Base-by-base conservation (phyloP, 2,113 vertebrate genomes). In the Numenius arquata region DNA sequence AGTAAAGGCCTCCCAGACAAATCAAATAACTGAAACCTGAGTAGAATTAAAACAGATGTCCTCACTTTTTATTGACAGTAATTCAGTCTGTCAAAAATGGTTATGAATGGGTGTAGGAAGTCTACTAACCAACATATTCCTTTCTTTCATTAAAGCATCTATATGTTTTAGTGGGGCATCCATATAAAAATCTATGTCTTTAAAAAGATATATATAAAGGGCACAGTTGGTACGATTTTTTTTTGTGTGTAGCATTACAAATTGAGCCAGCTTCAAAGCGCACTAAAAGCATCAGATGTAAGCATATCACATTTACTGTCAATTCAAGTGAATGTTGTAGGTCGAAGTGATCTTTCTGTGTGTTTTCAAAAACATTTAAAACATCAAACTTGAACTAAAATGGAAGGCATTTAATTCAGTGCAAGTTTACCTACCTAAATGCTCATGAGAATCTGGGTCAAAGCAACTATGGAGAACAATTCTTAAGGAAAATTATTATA, bases 201-300 rank as follows among this genome's bases (percentile, higher is more conserved):
- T 58, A 53, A 59, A 90, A 5, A 12, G 22, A 11, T 15, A 11
- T 11, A 34, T 40, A 40, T 7, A 72, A 56, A 78, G 2, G 7
- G 8, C 5, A 59, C 11, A 30, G 34, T 6, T 1, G 0, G 65
- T 78, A 45, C 4, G 1, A 17, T 4, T 5, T 12, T 71, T 11
- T 71, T 80, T 29, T 45, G 22, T 74, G 34, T 2, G 3, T 20
- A 55, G 1, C 21, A 52, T 76, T 58, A 52, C 18, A 72, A 75
- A 63, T 16, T 0, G 0, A 68, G 18, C 6, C 5, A 73, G 34
- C 7, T 76, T 90, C 30, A 67, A 86, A 76, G 21, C 36, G 15
- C 7, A 5, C 15, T 38, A 65, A 68, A 15, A 70, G 2, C 7
- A 30, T 30, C 25, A 40, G 18, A 16, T 53, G 5, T 25, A 74